Evolutionary conservation across 1,140 invertebrate species (phyloP).

Genomic region (Neotoxoptera formosana): DNA sequence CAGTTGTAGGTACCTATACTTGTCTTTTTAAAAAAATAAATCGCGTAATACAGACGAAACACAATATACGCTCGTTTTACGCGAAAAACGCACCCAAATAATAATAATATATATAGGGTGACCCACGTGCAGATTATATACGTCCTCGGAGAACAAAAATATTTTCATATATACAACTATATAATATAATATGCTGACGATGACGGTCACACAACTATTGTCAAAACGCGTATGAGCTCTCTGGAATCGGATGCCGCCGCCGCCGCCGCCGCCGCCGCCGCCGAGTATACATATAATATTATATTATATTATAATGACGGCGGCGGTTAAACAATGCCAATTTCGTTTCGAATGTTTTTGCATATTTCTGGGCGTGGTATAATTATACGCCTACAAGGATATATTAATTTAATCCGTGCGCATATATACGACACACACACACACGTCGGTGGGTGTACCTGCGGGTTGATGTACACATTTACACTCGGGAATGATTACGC

Average conservation of each 20-base stretch:
- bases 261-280: too few species aligned
- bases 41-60: neutral
- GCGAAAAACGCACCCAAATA: too few species aligned
- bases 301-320: neutral
- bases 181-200: neutral
- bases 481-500: neutral
- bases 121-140: neutral
- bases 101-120: neutral
- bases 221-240: neutral
- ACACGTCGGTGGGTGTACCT: neutral
- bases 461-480: neutral
- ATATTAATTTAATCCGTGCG: constrained; percentile 24
- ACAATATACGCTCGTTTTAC: too few species aligned
- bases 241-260: neutral
- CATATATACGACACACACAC: too few species aligned
- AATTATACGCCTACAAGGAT: constrained; percentile 38
- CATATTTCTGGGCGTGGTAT: constrained; percentile 53
- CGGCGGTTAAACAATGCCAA: constrained; percentile 30
- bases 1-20: neutral
- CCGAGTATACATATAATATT: too few species aligned
- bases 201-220: neutral
- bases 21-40: neutral
- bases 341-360: constrained; percentile 32
- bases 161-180: constrained; percentile 18
- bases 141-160: neutral